Evolutionary conservation across 2,888 invertebrate genomes (phyloP).

Genomic region (Mesochorus sp.): DNA sequence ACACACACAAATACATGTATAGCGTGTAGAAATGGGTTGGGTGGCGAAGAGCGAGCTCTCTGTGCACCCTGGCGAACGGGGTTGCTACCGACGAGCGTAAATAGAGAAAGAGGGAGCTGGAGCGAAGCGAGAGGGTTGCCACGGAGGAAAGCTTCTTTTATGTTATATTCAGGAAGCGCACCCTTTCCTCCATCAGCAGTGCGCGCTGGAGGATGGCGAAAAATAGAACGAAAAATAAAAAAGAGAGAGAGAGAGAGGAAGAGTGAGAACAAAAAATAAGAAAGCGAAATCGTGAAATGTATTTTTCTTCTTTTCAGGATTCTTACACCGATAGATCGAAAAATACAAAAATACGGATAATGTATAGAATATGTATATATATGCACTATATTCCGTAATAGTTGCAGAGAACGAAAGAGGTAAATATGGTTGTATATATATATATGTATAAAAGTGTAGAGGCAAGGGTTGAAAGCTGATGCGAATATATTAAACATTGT

Average conservation of each 20-base stretch:
- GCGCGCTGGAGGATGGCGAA: slow-evolving; percentile 19
- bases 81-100: neutral
- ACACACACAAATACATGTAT: slow-evolving; percentile 14
- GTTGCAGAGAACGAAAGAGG: neutral
- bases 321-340: slow-evolving; percentile 20
- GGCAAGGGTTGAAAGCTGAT: slow-evolving; percentile 47
- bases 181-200: slow-evolving; percentile 50
- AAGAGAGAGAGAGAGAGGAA: neutral
- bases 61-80: slow-evolving; percentile 49
- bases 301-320: slow-evolving; percentile 34
- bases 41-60: slow-evolving; percentile 43
- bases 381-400: slow-evolving; percentile 30
- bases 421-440: neutral
- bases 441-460: neutral
- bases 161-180: slow-evolving; percentile 53
- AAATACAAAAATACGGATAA: slow-evolving; percentile 42
- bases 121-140: slow-evolving; percentile 49
- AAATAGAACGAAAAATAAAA: slow-evolving; percentile 35
- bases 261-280: too few species aligned
- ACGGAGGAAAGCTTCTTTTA: slow-evolving; percentile 59
- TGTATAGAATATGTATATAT: neutral
- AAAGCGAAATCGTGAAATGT: slow-evolving; percentile 39
- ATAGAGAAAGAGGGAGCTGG: slow-evolving; percentile 43
- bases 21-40: slow-evolving; percentile 19
- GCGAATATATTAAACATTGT: slow-evolving; percentile 63